phyloP scores from a whole-genome alignment of 30 jellyfish, hydroid and myxozoan species.

The Aurelia coerulea region DNA sequence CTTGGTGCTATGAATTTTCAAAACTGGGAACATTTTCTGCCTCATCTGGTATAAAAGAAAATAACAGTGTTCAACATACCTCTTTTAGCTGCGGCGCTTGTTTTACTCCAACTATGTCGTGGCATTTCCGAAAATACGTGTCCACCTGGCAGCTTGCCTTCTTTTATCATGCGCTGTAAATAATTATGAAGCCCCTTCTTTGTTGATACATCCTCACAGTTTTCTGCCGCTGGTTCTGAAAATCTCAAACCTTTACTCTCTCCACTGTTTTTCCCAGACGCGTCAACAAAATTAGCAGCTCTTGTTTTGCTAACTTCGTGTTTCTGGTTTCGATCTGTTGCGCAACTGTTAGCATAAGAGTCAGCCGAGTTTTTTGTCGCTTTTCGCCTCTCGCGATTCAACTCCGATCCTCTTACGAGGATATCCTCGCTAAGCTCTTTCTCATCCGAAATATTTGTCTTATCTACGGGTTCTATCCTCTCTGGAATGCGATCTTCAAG shows the following conservation, averaged over 20 bases:
- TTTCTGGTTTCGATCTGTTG: not conserved
- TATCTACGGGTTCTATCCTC: not conserved
- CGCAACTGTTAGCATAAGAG: not conserved
- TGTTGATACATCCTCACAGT: constrained; percentile 54
- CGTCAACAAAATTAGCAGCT: not conserved
- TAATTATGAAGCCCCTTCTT: constrained; percentile 64
- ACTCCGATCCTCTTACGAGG: too few relatives aligned
- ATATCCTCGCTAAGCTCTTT: not conserved
- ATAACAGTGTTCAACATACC: constrained; percentile 3
- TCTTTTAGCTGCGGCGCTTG: constrained; percentile 65
- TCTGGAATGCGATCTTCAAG: not conserved
- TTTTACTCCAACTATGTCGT: constrained; percentile 39
- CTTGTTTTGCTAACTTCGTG: not conserved
- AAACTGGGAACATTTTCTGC: too few relatives aligned
- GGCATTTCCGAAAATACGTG: constrained; percentile 26
- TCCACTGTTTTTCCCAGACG: not conserved
- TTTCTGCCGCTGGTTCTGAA: not conserved
- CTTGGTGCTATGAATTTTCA: too few relatives aligned
- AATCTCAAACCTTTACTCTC: not conserved
- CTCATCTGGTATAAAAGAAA: not conserved
- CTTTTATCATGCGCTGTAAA: constrained; percentile 66
- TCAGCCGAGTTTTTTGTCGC: not conserved
- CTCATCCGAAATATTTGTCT: not conserved
- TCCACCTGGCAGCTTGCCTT: constrained; percentile 76
- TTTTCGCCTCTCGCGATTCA: not conserved